Conservation (phyloP, 2,113 vertebrate species). For the Labeo catla region DNA sequence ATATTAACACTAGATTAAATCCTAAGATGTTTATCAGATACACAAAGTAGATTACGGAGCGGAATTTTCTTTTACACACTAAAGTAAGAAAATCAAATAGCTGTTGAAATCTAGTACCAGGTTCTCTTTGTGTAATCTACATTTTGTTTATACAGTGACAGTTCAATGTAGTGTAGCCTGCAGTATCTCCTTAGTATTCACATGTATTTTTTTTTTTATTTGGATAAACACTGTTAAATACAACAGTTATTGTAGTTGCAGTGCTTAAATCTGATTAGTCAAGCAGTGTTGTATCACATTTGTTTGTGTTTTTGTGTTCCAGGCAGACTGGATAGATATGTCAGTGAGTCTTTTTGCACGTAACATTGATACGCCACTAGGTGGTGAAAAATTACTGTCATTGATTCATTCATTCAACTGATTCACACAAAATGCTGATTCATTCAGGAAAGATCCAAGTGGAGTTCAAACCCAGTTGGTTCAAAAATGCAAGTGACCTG, state of each 20-base stretch:
- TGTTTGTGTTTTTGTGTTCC: neutral
- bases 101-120: neutral
- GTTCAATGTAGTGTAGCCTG: neutral
- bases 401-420: neutral
- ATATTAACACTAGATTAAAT: slow-evolving; percentile 10
- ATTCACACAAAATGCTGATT: neutral
- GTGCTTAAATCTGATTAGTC: neutral
- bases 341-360: neutral
- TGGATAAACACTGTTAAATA: neutral
- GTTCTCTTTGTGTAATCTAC: neutral
- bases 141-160: neutral
- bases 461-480: neutral
- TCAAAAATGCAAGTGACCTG: neutral
- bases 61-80: neutral
- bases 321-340: neutral
- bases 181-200: neutral
- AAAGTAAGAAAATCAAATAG: neutral
- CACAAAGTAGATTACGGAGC: neutral
- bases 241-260: neutral
- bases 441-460: neutral
- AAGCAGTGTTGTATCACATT: neutral
- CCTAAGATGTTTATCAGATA: slow-evolving; percentile 15
- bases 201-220: neutral
- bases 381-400: neutral
- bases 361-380: neutral